Evolutionary conservation across 2,113 vertebrate genomes (phyloP).

Genomic region (Formicarius rufipectus): DNA sequence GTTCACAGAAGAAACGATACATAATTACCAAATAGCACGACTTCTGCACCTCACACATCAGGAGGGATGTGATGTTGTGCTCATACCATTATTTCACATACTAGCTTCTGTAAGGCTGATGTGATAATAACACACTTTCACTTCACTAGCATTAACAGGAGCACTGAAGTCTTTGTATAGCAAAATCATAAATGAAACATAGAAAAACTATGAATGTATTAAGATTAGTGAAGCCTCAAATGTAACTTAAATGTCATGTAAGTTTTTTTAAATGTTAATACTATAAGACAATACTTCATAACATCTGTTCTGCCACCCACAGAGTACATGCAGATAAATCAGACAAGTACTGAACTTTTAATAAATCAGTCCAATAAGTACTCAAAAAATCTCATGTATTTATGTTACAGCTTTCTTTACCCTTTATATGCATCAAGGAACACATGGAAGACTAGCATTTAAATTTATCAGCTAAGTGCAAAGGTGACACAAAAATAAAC

Average conservation of each 20-base stretch:
- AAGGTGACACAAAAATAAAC: not conserved
- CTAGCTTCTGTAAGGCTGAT: conserved; percentile 42
- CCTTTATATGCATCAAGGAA: not conserved
- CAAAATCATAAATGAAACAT: conserved; percentile 53
- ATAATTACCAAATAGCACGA: conserved; percentile 66
- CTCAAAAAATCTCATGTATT: not conserved
- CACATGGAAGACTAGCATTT: not conserved
- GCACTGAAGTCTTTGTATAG: conserved; percentile 1
- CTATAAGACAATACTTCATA: conserved; percentile 4
- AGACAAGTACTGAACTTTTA: not conserved
- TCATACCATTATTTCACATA: conserved; percentile 32
- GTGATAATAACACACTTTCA: conserved; percentile 70
- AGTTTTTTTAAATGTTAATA: conserved; percentile 13
- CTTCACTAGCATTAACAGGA: conserved; percentile 31
- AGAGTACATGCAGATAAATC: not conserved
- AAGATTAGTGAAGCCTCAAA: conserved; percentile 38
- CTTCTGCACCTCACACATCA: conserved; percentile 26
- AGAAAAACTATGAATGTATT: conserved; percentile 26
- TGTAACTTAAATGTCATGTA: conserved; percentile 58
- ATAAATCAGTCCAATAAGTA: not conserved
- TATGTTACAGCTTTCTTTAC: not conserved
- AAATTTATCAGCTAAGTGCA: not conserved
- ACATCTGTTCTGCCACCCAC: not conserved
- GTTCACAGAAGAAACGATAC: conserved; percentile 45
- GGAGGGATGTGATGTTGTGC: conserved; percentile 29